phyloP scores from a whole-genome alignment of 2,888 invertebrate genomes.

The Cyclophora punctaria region DNA sequence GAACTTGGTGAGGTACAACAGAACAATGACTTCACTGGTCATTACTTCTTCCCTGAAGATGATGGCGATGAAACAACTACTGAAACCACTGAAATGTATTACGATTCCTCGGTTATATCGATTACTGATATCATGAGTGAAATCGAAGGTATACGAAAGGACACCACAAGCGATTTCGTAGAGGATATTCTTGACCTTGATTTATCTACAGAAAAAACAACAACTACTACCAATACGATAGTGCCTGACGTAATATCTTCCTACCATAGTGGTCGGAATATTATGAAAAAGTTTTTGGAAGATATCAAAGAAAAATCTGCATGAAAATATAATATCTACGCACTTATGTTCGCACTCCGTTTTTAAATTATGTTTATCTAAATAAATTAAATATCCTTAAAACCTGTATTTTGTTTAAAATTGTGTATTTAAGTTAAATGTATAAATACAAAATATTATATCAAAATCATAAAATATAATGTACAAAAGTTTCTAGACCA shows the following conservation, averaged over 20 bases:
- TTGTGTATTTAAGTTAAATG: too few species aligned
- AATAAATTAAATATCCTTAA: too few species aligned
- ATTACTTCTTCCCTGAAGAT: slow-evolving; percentile 66
- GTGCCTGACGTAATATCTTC: slow-evolving; percentile 34
- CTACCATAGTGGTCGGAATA: slow-evolving; percentile 34
- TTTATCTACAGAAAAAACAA: slow-evolving; percentile 32
- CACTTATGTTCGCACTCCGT: too few species aligned
- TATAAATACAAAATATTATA: too few species aligned
- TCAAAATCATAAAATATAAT: too few species aligned
- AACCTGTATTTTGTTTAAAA: too few species aligned
- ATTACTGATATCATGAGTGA: slow-evolving; percentile 49
- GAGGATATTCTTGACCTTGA: slow-evolving; percentile 62
- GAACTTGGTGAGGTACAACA: slow-evolving; percentile 44
- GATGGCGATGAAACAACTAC: slow-evolving; percentile 30
- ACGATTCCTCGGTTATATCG: slow-evolving; percentile 39
- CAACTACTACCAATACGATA: slow-evolving; percentile 25
- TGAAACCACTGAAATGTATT: slow-evolving; percentile 46
- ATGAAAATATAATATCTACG: not conserved
- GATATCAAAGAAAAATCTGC: slow-evolving; percentile 30
- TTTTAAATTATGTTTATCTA: too few species aligned
- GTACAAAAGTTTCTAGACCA: too few species aligned
- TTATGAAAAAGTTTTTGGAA: slow-evolving; percentile 45
- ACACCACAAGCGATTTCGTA: slow-evolving; percentile 50
- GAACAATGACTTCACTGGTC: slow-evolving; percentile 56
- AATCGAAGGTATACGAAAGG: slow-evolving; percentile 53